A percentile compares a stretch with the other conserved stretches of the same genome.
phyloP scores from a whole-genome alignment of 1,140 invertebrate genomes.

The Drosophila parvula region DNA sequence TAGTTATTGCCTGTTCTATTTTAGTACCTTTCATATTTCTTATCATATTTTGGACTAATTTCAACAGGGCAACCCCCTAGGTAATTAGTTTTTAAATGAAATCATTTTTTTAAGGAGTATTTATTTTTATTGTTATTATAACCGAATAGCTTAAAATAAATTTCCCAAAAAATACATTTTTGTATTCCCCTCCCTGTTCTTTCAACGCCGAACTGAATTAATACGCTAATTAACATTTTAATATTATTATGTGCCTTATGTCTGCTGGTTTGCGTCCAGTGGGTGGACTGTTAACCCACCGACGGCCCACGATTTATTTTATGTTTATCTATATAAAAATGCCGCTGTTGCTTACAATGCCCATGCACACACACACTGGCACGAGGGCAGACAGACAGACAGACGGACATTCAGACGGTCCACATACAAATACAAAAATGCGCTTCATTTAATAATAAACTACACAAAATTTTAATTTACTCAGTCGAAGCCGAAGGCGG shows the following conservation, averaged over 20 bases:
- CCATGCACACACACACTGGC: constrained; percentile 12
- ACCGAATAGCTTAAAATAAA: background rate
- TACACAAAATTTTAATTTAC: constrained; percentile 84
- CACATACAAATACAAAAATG: constrained; percentile 78
- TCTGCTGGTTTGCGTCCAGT: constrained; percentile 7
- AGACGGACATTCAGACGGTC: constrained; percentile 19
- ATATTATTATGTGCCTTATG: constrained; percentile 72
- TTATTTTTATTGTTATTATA: background rate
- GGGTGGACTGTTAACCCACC: constrained; percentile 33
- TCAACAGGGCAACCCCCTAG: no score
- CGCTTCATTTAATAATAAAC: constrained; percentile 84
- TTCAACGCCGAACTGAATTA: constrained; percentile 69
- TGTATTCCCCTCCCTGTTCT: background rate
- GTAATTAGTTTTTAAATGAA: background rate
- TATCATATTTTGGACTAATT: no score
- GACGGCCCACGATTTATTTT: constrained; percentile 56
- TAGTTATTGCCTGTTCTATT: no score
- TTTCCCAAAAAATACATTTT: background rate
- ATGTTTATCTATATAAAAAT: constrained; percentile 53
- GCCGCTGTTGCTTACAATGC: constrained; percentile 30
- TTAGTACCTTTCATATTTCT: no score
- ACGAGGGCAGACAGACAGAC: constrained; percentile 17
- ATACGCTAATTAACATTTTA: constrained; percentile 78
- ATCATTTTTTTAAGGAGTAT: background rate
- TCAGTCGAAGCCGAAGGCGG: constrained; percentile 43